Percentiles rank a stretch among this genome's conserved stretches.
Conservation (phyloP, 2,888 invertebrate genomes). For the Agriopis aurantiaria region DNA sequence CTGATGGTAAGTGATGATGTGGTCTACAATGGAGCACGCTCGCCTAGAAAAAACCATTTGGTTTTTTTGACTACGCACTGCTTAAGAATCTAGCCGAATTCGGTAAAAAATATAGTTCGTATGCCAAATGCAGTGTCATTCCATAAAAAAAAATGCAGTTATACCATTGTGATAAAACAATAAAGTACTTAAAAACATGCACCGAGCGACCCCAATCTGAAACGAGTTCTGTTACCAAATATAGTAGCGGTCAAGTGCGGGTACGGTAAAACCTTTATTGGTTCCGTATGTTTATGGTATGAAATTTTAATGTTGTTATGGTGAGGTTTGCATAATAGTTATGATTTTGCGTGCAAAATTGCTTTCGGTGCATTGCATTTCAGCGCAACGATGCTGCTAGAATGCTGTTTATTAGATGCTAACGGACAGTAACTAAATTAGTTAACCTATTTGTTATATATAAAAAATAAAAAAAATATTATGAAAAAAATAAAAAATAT, state of each 20-base stretch:
- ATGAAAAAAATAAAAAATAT: no score
- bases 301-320: conserved; percentile 7
- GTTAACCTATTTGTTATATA: no score
- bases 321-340: neutral
- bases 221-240: conserved; percentile 27
- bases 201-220: conserved; percentile 14
- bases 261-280: conserved; percentile 13
- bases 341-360: neutral
- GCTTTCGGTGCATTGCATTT: no score
- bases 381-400: no score
- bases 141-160: conserved; percentile 7
- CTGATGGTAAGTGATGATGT: no score
- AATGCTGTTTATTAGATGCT: no score
- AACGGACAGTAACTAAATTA: no score
- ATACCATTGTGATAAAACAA: conserved; percentile 24
- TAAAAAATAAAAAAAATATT: no score
- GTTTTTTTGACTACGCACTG: neutral
- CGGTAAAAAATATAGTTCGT: neutral
- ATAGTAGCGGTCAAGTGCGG: conserved; percentile 20
- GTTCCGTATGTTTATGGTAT: conserved; percentile 18
- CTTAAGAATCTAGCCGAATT: neutral
- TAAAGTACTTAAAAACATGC: conserved; percentile 15
- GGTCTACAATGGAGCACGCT: no score
- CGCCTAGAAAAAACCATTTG: neutral
- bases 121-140: neutral